Evolutionary conservation across 2,797 vertebrate species (phyloP), one percentile per base, ranked within the genome.

Genomic region (Phrynocephalus vlangalii): DNA sequence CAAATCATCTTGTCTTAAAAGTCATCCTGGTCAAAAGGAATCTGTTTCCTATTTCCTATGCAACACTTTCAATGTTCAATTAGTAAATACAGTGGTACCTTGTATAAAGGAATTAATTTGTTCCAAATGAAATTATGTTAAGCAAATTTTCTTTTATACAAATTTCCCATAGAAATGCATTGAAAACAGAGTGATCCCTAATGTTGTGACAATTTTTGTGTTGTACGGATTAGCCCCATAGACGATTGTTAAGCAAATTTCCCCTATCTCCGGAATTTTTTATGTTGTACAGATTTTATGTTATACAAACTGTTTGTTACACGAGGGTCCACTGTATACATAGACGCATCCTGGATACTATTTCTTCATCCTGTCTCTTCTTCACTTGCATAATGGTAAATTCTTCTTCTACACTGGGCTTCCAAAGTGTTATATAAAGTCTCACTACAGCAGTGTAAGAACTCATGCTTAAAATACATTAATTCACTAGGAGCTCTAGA

Each of bases 401-500:
- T 8, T 24, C 67, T 15, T 56, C 30, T n/a, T 79, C 26, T 22
- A 80, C 8, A 72, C 1, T 70, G 52, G 67, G 48, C 48, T 86
- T 30, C 16, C 24, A 60, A 71, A 72, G 30, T 72, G 68, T 80
- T 80, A 79, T 28, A 86, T 80, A 79, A 86, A 44, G 16, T 18
- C 28, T 44, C 50, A 60, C n/a, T 86, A 38, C 24, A 72, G 50
- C 38, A 18, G 16, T 86, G 67, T 33, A 83, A 71, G 33, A 83
- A 44, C 28, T 71, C 68, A 63, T 18, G 52, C 16, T 83, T 48
- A 85, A 44, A 85, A 48, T n/a, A 68, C 15, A 44, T 50, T 85
- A 85, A 85, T 78, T 73, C 73, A 77, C 44, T 67, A n/a, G 30
- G 26, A 80, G 78, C 68, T 73, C 50, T 80, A 63, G 85, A 63